These are phyloP conservation scores for Apis mellifera DNA, from an alignment of 1,140 invertebrate genomes.

Conservation along the genomic window DNA sequence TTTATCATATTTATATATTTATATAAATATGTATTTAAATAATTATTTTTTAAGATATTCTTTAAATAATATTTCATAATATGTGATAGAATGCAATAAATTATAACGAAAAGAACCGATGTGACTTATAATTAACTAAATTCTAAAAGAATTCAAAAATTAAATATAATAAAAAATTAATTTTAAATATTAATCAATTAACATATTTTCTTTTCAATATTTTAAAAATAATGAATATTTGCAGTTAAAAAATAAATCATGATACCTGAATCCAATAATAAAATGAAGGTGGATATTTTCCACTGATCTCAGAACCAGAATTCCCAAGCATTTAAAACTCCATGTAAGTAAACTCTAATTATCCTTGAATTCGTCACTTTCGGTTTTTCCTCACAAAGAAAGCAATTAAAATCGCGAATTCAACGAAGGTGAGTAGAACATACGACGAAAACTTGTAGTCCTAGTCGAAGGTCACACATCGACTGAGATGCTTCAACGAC, in stretches of 20 bases:
- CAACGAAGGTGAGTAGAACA: not conserved
- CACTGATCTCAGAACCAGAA: not conserved
- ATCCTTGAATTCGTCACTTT: not conserved
- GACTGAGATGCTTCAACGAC: slow-evolving; percentile 56
- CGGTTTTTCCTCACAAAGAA: not conserved
- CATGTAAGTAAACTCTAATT: slow-evolving; percentile 16
- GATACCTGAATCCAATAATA: slow-evolving; percentile 7
- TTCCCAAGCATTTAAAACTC: slow-evolving; percentile 21
- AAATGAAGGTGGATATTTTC: not conserved
- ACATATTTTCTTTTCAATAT: not conserved
- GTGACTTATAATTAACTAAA: not conserved
- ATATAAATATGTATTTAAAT: too few species aligned
- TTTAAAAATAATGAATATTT: not conserved
- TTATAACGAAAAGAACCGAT: not conserved
- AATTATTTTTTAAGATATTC: too few species aligned
- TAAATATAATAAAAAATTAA: too few species aligned
- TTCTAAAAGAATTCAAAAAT: too few species aligned
- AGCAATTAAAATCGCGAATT: slow-evolving; percentile 13
- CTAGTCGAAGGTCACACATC: slow-evolving; percentile 55
- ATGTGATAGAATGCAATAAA: too few species aligned
- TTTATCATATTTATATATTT: too few species aligned
- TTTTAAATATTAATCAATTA: not conserved
- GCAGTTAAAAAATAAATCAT: not conserved
- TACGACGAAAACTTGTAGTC: slow-evolving; percentile 26
- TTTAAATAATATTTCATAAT: too few species aligned